Conservation (phyloP, 2,113 vertebrate species). For the Patagioenas fasciata region DNA sequence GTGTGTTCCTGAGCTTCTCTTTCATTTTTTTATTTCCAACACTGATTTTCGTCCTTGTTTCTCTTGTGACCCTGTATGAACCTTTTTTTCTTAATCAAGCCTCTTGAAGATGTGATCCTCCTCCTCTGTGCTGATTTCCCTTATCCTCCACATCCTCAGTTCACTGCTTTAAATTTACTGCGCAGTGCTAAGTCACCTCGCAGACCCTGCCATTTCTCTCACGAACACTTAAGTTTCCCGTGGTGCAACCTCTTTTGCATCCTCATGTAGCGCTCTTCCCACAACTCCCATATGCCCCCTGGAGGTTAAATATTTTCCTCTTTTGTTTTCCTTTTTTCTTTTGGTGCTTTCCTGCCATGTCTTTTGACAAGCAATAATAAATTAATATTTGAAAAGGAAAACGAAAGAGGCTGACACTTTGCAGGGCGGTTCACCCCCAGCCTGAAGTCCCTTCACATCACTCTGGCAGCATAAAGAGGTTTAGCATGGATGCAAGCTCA, state of each 20-base stretch:
- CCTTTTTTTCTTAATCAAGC: background rate
- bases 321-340: background rate
- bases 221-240: rapidly evolving
- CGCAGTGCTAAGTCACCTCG: background rate
- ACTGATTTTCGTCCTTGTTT: background rate
- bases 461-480: background rate
- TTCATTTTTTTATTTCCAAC: background rate
- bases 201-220: background rate
- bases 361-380: background rate
- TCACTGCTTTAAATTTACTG: background rate
- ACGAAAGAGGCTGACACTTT: background rate
- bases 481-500: background rate
- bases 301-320: conserved; percentile 34
- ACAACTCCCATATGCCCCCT: conserved; percentile 50
- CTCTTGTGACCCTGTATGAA: background rate
- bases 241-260: background rate
- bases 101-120: background rate
- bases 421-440: background rate
- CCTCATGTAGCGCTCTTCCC: background rate
- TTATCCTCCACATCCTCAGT: background rate
- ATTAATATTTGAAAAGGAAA: background rate
- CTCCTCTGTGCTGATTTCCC: background rate
- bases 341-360: background rate
- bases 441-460: background rate
- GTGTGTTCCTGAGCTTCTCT: background rate